Conservation (phyloP, 2,113 vertebrate species). For the Macrotus californicus region DNA sequence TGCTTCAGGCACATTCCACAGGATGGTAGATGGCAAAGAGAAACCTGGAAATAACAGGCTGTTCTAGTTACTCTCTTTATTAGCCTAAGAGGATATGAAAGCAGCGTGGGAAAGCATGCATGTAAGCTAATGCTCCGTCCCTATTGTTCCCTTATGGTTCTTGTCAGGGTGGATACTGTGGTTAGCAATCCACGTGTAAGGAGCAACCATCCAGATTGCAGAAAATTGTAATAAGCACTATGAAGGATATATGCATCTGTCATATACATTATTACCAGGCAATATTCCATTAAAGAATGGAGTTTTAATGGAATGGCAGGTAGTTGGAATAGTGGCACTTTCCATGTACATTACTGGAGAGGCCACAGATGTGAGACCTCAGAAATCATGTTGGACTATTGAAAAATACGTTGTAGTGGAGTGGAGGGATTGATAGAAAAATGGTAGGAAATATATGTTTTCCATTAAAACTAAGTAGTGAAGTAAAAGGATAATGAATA, state of each 20-base stretch:
- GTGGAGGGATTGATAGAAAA: background rate
- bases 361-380: background rate
- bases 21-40: background rate
- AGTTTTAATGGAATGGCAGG: background rate
- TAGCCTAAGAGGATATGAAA: background rate
- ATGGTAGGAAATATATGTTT: background rate
- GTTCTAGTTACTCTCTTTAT: background rate
- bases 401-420: background rate
- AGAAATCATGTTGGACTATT: background rate
- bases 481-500: background rate
- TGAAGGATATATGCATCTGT: background rate
- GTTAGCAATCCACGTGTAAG: background rate
- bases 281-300: slow-evolving; percentile 4
- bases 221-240: background rate
- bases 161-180: background rate
- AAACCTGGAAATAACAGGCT: background rate
- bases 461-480: slow-evolving; percentile 9
- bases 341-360: background rate
- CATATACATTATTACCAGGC: background rate
- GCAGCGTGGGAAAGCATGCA: background rate
- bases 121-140: background rate
- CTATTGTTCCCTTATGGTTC: background rate
- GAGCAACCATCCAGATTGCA: background rate
- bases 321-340: background rate
- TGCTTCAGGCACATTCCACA: background rate